Conservation (phyloP, 2,113 vertebrate genomes). For the Pseudois nayaur region DNA sequence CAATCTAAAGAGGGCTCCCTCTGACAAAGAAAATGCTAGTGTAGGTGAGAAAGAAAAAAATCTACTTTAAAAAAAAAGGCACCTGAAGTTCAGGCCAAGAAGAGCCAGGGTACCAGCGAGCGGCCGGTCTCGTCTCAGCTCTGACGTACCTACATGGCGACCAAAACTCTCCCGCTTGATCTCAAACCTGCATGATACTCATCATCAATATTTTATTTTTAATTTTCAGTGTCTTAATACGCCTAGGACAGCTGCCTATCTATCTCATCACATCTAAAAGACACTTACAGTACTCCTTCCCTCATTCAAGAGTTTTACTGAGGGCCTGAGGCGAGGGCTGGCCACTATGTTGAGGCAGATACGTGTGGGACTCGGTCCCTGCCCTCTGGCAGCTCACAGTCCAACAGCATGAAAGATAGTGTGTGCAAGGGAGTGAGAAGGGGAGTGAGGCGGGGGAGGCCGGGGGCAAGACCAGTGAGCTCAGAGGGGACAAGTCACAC, state of each 20-base stretch:
- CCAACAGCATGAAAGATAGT: neutral
- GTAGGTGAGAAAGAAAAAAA: neutral
- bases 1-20: neutral
- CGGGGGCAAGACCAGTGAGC: neutral
- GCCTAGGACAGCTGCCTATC: neutral
- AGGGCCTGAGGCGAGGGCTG: neutral
- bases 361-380: neutral
- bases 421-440: neutral
- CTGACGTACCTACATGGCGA: neutral
- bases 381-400: neutral
- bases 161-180: neutral
- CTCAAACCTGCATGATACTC: neutral
- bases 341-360: neutral
- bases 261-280: neutral
- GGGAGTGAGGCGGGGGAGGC: neutral
- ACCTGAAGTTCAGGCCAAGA: neutral
- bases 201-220: neutral
- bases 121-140: neutral
- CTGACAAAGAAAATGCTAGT: conserved; percentile 4
- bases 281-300: neutral
- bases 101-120: neutral
- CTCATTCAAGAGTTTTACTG: conserved; percentile 12
- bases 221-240: neutral
- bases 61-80: neutral
- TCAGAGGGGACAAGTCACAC: neutral